Evolutionary conservation across 2,797 vertebrate species (phyloP).

Genomic region (Chelonia mydas): DNA sequence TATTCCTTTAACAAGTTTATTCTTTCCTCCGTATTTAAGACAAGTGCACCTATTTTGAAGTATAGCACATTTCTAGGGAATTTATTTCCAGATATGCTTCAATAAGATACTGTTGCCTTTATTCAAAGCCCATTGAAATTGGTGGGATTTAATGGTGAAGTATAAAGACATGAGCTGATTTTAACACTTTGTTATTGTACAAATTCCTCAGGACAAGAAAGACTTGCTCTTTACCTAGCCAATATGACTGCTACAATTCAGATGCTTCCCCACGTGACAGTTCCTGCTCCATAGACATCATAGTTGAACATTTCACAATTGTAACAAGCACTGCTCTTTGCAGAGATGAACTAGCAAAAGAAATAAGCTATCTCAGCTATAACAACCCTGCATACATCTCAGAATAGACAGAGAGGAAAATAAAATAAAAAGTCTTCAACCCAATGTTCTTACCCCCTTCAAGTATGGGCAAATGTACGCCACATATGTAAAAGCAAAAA

Average conservation of each 20-base stretch:
- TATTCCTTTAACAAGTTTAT: slow-evolving; percentile 10
- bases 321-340: not conserved
- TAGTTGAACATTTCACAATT: slow-evolving; percentile 30
- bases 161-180: not conserved
- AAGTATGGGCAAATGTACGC: not conserved
- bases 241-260: not conserved
- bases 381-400: not conserved
- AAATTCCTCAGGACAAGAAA: slow-evolving; percentile 41
- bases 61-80: slow-evolving; percentile 30
- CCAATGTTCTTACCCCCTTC: not conserved
- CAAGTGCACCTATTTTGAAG: slow-evolving; percentile 8
- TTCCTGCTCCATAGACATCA: not conserved
- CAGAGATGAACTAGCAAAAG: not conserved
- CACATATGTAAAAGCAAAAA: not conserved
- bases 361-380: not conserved
- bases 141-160: too few species aligned
- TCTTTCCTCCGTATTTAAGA: slow-evolving; percentile 29
- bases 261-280: not conserved
- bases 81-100: slow-evolving; percentile 26
- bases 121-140: not conserved
- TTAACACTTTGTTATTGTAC: not conserved
- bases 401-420: not conserved
- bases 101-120: not conserved
- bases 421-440: not conserved
- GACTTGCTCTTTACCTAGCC: slow-evolving; percentile 24